phyloP scores from a whole-genome alignment of 2,888 invertebrate species.

The Keiferia lycopersicella region DNA sequence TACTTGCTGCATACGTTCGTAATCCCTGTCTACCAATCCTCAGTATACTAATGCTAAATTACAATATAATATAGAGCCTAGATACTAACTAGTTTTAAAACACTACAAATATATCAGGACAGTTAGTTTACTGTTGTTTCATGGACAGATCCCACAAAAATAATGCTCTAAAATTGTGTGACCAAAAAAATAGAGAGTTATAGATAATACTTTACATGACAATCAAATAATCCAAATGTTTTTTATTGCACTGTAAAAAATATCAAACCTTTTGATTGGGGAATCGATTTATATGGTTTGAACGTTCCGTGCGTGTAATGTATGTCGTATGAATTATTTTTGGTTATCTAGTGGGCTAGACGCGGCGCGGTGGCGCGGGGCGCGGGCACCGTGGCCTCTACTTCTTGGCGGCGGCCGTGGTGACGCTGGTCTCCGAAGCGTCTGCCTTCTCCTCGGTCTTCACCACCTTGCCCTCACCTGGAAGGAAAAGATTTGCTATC shows the following conservation, averaged over 20 bases:
- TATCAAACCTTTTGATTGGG: conserved; percentile 6
- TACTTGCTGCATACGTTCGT: conserved; percentile 28
- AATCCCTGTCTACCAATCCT: conserved; percentile 41
- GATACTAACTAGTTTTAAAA: conserved; percentile 45
- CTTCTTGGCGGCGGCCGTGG: conserved; percentile 51
- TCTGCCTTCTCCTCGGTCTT: conserved; percentile 76
- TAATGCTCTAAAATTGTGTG: conserved; percentile 47
- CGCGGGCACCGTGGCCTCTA: conserved; percentile 37
- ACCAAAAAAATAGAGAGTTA: conserved; percentile 52
- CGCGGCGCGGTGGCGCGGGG: neutral
- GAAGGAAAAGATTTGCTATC: conserved; percentile 15
- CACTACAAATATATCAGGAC: conserved; percentile 47
- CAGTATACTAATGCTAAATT: conserved; percentile 37
- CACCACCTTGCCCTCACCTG: conserved; percentile 76
- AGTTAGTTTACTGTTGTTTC: conserved; percentile 46
- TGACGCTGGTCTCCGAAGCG: conserved; percentile 55
- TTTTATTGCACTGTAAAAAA: conserved; percentile 25
- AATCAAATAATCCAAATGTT: conserved; percentile 31
- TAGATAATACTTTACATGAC: conserved; percentile 36
- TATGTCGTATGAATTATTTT: conserved; percentile 3
- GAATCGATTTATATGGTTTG: neutral
- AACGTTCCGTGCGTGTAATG: neutral
- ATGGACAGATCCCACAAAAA: conserved; percentile 68
- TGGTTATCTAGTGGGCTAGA: conserved; percentile 3
- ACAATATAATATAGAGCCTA: conserved; percentile 42